Evolutionary conservation across 2,888 invertebrate genomes (phyloP).

Genomic region (Agrochola macilenta): DNA sequence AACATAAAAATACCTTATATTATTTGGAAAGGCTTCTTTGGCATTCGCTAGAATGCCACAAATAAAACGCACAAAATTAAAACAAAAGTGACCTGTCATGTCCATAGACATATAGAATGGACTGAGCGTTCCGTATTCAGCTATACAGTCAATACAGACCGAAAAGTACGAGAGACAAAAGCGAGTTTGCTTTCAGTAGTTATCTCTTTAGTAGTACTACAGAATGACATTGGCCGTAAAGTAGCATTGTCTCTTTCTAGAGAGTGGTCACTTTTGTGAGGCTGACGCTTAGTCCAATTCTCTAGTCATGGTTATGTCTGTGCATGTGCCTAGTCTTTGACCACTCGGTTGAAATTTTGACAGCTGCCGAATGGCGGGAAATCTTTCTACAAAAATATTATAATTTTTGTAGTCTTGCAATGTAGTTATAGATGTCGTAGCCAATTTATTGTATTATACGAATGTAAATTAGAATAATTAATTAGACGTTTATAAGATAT

Average conservation of each 20-base stretch:
- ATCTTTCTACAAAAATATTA: conserved; percentile 11
- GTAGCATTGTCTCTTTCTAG: too few relatives aligned
- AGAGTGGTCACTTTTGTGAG: too few relatives aligned
- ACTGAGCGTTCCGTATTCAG: too few relatives aligned
- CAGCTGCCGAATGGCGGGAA: conserved; percentile 34
- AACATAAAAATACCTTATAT: neutral
- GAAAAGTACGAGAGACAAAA: too few relatives aligned
- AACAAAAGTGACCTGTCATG: neutral
- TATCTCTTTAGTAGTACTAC: too few relatives aligned
- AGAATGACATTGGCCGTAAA: too few relatives aligned
- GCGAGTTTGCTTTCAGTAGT: too few relatives aligned
- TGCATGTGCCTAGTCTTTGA: conserved; percentile 19
- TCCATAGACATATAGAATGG: too few relatives aligned
- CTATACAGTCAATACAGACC: too few relatives aligned
- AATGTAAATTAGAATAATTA: conserved; percentile 68
- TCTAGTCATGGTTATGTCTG: neutral
- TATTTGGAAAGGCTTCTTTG: conserved; percentile 5
- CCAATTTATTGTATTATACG: conserved; percentile 76
- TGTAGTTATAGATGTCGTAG: conserved; percentile 82
- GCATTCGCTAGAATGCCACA: conserved; percentile 1
- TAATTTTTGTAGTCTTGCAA: conserved; percentile 73
- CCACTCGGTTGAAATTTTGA: conserved; percentile 11
- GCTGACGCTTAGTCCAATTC: too few relatives aligned
- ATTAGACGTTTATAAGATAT: conserved; percentile 68
- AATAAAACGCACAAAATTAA: neutral